Evolutionary conservation across 2,888 invertebrate genomes (phyloP), one percentile per base, ranked within the genome.

Genomic region (Apamea sordens): DNA sequence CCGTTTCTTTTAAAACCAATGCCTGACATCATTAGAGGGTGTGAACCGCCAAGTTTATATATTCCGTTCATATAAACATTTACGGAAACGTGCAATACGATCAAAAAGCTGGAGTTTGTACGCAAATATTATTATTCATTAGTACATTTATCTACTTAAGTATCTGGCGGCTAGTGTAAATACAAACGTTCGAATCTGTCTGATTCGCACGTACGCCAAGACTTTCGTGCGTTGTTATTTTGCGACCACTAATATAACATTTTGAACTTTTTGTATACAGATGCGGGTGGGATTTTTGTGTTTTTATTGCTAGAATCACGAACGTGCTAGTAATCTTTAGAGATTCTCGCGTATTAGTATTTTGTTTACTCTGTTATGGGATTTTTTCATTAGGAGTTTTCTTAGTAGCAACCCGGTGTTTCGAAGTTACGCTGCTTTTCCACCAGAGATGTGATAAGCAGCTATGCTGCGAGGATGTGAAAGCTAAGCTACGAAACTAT

Each of bases 91-190:
- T 69, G 73, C 47, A 76, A 56, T 59, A 56, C 56, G 78, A 80
- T 83, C 76, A 28, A 70, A 71, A 83, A 76, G 68, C 59, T 75
- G 76, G 36, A 80, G 28, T 79, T 85, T 59, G 73, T 72, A 69
- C 80, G 59, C 76, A 83, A 86, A 87, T 82, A 86, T 86, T 77
- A 69, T 74, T 72, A 50, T 73, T 71, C 59, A 80, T 80, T 76
- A 81, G 72, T 78, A 10, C 73, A 82, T 87, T 72, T 85, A 81
- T 80, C 61, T 80, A n/a, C n/a, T n/a, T n/a, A 69, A 79, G 85
- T 83, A 81, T 83, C 74, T 24, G 67, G 64, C 53, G 41, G 76
- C 41, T 65, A 73, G 36, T 65, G 44, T 76, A 79, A 84, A 84
- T 83, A 77, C 71, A 36, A 70, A 73, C 41, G 36, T 32, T 44